Evolutionary conservation across 1,140 invertebrate genomes (phyloP).

Genomic region (Cylas formicarius): DNA sequence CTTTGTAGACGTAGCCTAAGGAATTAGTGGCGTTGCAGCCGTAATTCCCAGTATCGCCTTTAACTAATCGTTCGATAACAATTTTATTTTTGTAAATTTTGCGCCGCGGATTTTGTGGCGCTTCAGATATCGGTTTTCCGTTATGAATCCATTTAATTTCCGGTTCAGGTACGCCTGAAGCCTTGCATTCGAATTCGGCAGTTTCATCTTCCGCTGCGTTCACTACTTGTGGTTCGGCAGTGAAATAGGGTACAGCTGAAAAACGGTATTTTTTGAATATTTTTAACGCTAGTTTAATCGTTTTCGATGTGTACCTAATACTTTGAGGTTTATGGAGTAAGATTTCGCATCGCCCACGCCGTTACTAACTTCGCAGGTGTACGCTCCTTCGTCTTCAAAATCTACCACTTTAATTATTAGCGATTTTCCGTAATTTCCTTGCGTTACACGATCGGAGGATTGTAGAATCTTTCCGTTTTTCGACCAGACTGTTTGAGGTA

Average conservation of each 20-base stretch:
- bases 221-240: slow-evolving; percentile 78
- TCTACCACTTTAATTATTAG: slow-evolving; percentile 77
- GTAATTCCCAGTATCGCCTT: slow-evolving; percentile 93
- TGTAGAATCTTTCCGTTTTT: slow-evolving; percentile 65
- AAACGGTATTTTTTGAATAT: slow-evolving; percentile 15
- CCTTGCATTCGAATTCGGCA: slow-evolving; percentile 79
- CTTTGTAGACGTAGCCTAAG: slow-evolving; percentile 96
- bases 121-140: slow-evolving; percentile 77
- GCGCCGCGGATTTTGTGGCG: slow-evolving; percentile 64
- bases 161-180: slow-evolving; percentile 81
- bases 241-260: slow-evolving; percentile 85
- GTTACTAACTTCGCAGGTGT: slow-evolving; percentile 87
- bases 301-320: slow-evolving; percentile 53
- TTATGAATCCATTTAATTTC: slow-evolving; percentile 96
- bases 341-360: slow-evolving; percentile 77
- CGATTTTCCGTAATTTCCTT: slow-evolving; percentile 88
- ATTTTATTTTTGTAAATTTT: slow-evolving; percentile 67
- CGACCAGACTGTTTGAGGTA: slow-evolving; percentile 77
- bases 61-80: slow-evolving; percentile 72
- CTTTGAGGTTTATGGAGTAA: slow-evolving; percentile 74
- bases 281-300: slow-evolving; percentile 1
- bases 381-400: slow-evolving; percentile 79
- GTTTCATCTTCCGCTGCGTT: slow-evolving; percentile 88
- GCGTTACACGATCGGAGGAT: slow-evolving; percentile 66
- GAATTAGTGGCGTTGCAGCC: slow-evolving; percentile 98